Evolutionary conservation across 2,888 invertebrate species (phyloP), one percentile per base, ranked within the genome.

Genomic region (Thera obeliscata): DNA sequence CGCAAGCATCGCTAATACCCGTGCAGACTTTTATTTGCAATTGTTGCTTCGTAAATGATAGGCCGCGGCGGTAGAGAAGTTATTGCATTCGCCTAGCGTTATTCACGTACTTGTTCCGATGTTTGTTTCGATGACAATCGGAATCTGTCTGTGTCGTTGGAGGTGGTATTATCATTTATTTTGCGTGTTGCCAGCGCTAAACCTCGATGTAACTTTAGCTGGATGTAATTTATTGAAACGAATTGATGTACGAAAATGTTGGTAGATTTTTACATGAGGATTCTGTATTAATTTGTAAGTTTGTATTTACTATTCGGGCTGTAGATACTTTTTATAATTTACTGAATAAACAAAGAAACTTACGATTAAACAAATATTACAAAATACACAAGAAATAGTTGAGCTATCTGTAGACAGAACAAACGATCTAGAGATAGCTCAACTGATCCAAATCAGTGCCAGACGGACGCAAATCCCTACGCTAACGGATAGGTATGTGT

Each of bases 21-120:
- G 76, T 5, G 81, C 79, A 79, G 78, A 58, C 72, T 85, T 90
- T 91, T 89, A 87, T 91, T 89, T 89, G 83, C 84, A 84, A 90
- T 88, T 89, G 87, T 86, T 88, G 86, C 88, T 88, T 84, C 78
- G 85, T 89, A 90, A 92, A 90, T 88, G 87, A 90, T 91, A 90
- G 87, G 84, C 85, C 80, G 82, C 80, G 80, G 81, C 79, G 78
- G 86, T 89, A 87, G 88, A 83, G 73, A 85, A 89, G 81, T 90
- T 90, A 91, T 90, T 83, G 85, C 87, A 76, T 77, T 72, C 75
- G 78, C 81, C 81, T 78, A 79, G 80, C 80, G 86, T 86, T 87
- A 89, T 87, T 87, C 83, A 87, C 83, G 82, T 84, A 82, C 81
- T 83, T 83, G 79, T 82, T 77, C 79, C 82, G 74, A 83, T 81